Conservation (phyloP, 2,113 vertebrate genomes). For the Porphyrio hochstetteri region DNA sequence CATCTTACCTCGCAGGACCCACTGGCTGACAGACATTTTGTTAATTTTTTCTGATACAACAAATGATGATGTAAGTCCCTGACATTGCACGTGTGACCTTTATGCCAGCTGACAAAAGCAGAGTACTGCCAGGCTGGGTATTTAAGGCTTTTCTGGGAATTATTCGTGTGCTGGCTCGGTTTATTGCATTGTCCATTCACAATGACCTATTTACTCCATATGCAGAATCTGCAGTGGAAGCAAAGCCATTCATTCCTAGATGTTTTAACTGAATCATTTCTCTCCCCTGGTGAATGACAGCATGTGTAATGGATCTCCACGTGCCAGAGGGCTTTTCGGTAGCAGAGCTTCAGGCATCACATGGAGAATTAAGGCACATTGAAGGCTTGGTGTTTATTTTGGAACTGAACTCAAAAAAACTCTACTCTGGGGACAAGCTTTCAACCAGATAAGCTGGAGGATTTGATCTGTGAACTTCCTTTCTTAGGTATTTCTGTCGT, state of each 20-base stretch:
- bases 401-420: slow-evolving; percentile 13
- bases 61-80: not conserved
- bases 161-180: not conserved
- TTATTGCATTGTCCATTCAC: not conserved
- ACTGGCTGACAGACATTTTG: not conserved
- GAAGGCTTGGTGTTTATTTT: slow-evolving; percentile 35
- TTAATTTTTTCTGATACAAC: not conserved
- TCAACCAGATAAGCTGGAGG: slow-evolving; percentile 42
- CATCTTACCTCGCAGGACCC: not conserved
- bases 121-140: not conserved
- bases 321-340: not conserved
- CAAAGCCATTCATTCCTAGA: not conserved
- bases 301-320: not conserved
- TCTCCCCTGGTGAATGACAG: slow-evolving; percentile 17
- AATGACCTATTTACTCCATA: not conserved
- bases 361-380: slow-evolving; percentile 6
- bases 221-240: not conserved
- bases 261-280: not conserved
- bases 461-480: slow-evolving; percentile 47
- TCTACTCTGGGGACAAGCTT: slow-evolving; percentile 32
- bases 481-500: slow-evolving; percentile 31
- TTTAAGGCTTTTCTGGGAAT: not conserved
- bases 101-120: not conserved
- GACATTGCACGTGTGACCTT: not conserved
- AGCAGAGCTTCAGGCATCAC: slow-evolving; percentile 6